Base-by-base conservation (phyloP, 2,888 invertebrate genomes). In the Microchrysa polita region DNA sequence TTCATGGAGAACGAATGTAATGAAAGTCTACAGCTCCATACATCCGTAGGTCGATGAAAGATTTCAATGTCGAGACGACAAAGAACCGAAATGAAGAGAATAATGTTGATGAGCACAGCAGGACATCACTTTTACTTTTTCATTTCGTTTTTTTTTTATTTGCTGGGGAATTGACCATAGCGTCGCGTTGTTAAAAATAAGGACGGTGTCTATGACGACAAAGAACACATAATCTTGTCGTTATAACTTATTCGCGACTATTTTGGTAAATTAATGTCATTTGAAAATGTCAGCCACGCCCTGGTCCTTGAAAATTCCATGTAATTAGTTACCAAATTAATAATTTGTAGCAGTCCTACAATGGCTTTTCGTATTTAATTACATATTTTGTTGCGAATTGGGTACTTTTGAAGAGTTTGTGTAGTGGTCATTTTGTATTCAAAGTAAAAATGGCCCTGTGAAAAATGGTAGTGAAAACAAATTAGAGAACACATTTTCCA, bases 281-380 rank as follows among this genome's bases (percentile, higher is more conserved):
- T 59, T 59, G 23, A 23, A 59, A 59, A 22, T 59, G 23, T 59
- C 59, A 22, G 27, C 59, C 59, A 59, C 59, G 22, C 59, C 59
- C 23, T 14, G 27, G 23, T 59, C 59, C 59, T 59, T 59, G 59
- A 59, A 5, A 23, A 59, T 59, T 59, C 59, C 22, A 23, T 20
- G 23, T 12, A 59, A 59, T 59, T 59, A 59, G 59, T n/a, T 59
- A 12, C 10, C 5, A 59, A 23, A 27, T 23, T 59, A 59, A 23
- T 59, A 23, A 59, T 59, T 59, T 23, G 59, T 34, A 34, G 27
- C 5, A 20, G 23, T 12, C 22, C 23, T 23, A 10, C 27, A 22
- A 23, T 23, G 59, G 23, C 23, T 20, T 59, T n/a, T 59, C 23
- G 59, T 59, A 7, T 23, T n/a, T 12, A 20, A 23, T 59, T 55